Conservation (phyloP, 2,797 vertebrate genomes). For the Tapera naevia region DNA sequence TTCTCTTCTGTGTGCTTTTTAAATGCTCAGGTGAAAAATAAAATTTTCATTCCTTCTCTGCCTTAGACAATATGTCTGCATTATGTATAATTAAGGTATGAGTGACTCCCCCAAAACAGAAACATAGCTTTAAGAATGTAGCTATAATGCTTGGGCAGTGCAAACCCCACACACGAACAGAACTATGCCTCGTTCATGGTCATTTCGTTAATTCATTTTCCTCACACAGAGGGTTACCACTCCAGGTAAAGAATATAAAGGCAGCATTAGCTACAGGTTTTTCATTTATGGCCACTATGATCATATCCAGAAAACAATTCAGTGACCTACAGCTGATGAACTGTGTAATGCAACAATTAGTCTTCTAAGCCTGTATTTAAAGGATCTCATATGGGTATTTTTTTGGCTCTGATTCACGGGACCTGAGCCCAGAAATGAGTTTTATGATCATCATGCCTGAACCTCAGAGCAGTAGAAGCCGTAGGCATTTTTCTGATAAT, state of each 20-base stretch:
- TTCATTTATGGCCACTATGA: not conserved
- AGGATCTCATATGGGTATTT: accelerated
- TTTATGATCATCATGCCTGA: not conserved
- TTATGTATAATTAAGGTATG: not conserved
- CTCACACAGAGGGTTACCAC: not conserved
- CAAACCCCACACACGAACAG: accelerated
- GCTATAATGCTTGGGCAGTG: not conserved
- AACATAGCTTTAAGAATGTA: accelerated
- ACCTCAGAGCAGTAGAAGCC: not conserved
- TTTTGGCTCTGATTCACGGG: not conserved
- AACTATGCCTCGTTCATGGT: not conserved
- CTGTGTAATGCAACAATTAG: not conserved
- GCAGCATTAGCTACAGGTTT: not conserved
- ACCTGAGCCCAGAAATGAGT: not conserved
- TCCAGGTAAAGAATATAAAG: not conserved
- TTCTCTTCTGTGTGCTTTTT: not conserved
- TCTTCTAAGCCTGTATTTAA: not conserved
- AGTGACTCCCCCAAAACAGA: not conserved
- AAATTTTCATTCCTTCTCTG: not conserved
- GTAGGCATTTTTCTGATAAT: not conserved
- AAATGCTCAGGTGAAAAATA: not conserved
- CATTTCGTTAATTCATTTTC: not conserved
- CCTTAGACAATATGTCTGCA: not conserved
- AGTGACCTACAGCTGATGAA: not conserved
- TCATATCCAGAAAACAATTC: not conserved